Conservation (phyloP, 37 sponge, comb jelly and placozoan genomes). For the Oopsacas minuta region DNA sequence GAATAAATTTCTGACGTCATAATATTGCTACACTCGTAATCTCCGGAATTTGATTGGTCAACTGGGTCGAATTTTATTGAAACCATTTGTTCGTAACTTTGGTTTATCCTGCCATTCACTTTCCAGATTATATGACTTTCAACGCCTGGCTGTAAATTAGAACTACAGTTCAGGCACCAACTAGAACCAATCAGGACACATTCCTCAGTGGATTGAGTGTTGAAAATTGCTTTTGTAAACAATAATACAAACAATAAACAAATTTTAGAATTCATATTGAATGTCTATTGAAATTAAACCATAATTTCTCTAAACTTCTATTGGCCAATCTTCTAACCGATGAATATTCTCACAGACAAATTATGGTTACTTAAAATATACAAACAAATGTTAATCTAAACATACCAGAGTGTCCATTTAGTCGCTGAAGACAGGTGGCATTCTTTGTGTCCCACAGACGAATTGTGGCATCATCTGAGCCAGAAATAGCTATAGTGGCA, state of each 20-base stretch:
- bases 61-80: background rate
- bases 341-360: background rate
- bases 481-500: background rate
- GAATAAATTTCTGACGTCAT: background rate
- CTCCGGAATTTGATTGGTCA: background rate
- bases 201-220: background rate
- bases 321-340: background rate
- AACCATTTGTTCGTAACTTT: background rate
- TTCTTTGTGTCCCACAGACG: background rate
- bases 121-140: background rate
- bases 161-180: background rate
- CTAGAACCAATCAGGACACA: background rate
- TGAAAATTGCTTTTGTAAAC: background rate
- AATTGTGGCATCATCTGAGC: background rate
- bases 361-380: background rate
- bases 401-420: constrained; percentile 8
- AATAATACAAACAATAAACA: background rate
- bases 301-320: background rate
- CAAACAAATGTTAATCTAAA: background rate
- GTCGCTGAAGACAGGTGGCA: background rate
- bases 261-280: background rate
- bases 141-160: background rate
- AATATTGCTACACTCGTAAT: background rate
- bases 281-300: background rate
- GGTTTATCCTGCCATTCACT: background rate